These are phyloP conservation scores for Gymnodraco acuticeps DNA, from an alignment of 2,797 vertebrate species.

Conservation along the genomic window DNA sequence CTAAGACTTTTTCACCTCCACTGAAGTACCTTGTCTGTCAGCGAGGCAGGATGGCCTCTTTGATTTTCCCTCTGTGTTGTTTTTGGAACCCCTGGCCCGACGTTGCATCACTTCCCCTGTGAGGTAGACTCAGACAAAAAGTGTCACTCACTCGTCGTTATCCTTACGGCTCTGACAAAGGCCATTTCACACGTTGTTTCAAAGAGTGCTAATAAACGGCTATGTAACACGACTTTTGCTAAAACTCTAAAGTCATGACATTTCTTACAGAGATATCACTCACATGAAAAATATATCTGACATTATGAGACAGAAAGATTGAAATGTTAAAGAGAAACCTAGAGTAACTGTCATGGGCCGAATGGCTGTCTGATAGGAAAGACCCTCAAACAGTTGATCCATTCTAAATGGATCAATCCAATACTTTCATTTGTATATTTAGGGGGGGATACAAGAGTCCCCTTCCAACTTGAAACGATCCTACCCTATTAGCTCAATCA, in stretches of 20 bases:
- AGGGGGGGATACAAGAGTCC: too few species aligned
- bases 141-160: conserved; percentile 47
- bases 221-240: neutral
- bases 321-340: too few species aligned
- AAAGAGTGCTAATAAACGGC: conserved; percentile 12
- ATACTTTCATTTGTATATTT: too few species aligned
- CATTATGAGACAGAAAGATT: too few species aligned
- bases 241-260: neutral
- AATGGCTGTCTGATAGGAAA: too few species aligned
- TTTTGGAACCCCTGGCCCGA: conserved; percentile 55
- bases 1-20: conserved; percentile 26
- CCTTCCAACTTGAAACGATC: too few species aligned
- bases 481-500: too few species aligned
- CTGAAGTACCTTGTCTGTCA: conserved; percentile 72
- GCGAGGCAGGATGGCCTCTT: conserved; percentile 59
- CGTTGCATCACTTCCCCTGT: conserved; percentile 76
- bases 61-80: conserved; percentile 70
- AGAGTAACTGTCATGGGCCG: too few species aligned
- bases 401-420: too few species aligned
- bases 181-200: conserved; percentile 29
- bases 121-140: conserved; percentile 55
- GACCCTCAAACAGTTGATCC: too few species aligned
- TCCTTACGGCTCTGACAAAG: conserved; percentile 41
- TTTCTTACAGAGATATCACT: neutral
- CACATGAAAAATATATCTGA: too few species aligned